These are phyloP conservation scores for Bombyx huttoni DNA, from an alignment of 2,888 invertebrate genomes.

Conservation along the genomic window DNA sequence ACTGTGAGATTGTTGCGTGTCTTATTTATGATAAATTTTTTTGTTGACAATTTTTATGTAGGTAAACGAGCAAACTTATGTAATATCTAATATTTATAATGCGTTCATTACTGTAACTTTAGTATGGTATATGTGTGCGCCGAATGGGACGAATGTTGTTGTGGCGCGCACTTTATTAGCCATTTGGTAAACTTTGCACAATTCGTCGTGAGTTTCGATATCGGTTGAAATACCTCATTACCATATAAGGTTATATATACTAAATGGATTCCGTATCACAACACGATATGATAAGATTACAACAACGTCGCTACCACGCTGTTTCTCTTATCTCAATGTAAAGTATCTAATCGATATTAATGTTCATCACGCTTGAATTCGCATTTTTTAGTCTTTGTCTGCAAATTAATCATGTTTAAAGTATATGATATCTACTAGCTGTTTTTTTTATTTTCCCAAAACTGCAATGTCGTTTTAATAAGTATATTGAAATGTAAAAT, in stretches of 20 bases:
- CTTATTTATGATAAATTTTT: background rate
- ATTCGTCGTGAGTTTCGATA: background rate
- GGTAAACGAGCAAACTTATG: background rate
- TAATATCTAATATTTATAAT: background rate
- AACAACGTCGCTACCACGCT: slow-evolving; percentile 3
- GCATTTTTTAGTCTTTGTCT: background rate
- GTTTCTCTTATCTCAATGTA: slow-evolving; percentile 4
- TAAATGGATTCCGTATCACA: slow-evolving; percentile 15
- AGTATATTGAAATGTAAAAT: no score
- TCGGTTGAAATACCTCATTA: slow-evolving; percentile 6
- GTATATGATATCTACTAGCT: no score
- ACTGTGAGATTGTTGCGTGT: background rate
- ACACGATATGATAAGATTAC: slow-evolving; percentile 25
- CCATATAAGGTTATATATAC: slow-evolving; percentile 28
- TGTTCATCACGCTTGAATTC: background rate
- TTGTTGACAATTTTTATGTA: background rate
- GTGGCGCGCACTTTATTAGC: background rate
- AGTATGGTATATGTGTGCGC: background rate
- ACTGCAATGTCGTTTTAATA: no score
- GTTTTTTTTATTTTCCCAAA: no score
- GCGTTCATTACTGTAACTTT: background rate
- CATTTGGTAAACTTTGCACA: background rate
- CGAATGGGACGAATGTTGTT: background rate
- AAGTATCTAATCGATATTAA: background rate
- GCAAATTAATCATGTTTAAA: background rate